Evolutionary conservation across 2,113 vertebrate species (phyloP).

Genomic region (Prionailurus bengalensis): DNA sequence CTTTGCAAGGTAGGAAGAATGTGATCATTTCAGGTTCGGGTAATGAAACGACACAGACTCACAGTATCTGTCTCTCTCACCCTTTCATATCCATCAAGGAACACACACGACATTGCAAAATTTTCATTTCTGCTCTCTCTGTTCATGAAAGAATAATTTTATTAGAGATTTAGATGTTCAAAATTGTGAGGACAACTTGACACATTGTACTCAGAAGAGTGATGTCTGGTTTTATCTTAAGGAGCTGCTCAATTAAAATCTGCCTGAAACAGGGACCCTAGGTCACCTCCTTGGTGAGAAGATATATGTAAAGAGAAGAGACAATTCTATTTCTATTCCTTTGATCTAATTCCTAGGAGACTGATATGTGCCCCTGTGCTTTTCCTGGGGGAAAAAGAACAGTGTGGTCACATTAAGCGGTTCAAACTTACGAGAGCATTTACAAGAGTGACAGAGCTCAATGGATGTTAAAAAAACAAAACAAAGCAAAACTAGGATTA

Average conservation of each 20-base stretch:
- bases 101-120: neutral
- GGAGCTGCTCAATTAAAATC: neutral
- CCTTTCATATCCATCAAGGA: neutral
- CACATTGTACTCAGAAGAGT: neutral
- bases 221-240: neutral
- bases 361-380: neutral
- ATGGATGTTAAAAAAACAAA: neutral
- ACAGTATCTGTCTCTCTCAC: neutral
- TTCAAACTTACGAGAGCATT: slow-evolving; percentile 29
- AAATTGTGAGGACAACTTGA: neutral
- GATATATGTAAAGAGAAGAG: neutral
- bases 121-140: neutral
- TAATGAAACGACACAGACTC: neutral
- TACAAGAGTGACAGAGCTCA: neutral
- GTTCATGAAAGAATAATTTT: neutral
- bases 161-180: neutral
- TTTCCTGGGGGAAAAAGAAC: neutral
- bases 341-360: slow-evolving; percentile 18
- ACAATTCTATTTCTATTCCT: neutral
- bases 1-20: neutral
- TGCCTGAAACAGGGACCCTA: neutral
- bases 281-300: neutral
- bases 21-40: neutral
- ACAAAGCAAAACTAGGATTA: neutral
- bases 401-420: neutral